phyloP scores from a whole-genome alignment of 2,888 invertebrate species.

The Vanessa cardui region DNA sequence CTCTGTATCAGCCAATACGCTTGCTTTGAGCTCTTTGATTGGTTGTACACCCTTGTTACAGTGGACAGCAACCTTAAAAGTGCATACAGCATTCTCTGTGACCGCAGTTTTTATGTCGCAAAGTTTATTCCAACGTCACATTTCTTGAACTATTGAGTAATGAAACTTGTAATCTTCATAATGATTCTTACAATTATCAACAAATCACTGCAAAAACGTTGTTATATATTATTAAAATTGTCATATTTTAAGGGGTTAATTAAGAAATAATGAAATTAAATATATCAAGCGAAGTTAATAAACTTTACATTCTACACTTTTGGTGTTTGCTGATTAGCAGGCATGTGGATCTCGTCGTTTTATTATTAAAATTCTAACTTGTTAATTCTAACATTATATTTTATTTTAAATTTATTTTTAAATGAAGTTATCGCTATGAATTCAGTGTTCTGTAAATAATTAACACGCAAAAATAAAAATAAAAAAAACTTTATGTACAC shows the following conservation, averaged over 20 bases:
- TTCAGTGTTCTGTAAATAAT: not conserved
- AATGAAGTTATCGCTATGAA: not conserved
- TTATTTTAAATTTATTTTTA: not conserved
- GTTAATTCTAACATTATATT: no score
- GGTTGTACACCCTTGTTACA: conserved; percentile 50
- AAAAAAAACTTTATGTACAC: conserved; percentile 27
- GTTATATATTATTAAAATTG: no score
- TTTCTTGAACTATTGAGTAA: conserved; percentile 37
- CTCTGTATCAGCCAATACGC: conserved; percentile 6
- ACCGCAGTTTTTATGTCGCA: conserved; percentile 64
- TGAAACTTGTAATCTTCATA: conserved; percentile 8
- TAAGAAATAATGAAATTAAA: no score
- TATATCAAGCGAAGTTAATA: no score
- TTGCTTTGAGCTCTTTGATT: conserved; percentile 27
- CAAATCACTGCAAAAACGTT: not conserved
- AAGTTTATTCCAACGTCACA: conserved; percentile 56
- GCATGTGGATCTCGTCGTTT: no score
- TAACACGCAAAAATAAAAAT: conserved; percentile 27
- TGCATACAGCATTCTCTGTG: conserved; percentile 74
- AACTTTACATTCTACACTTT: no score
- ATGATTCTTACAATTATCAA: not conserved
- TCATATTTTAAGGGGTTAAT: no score
- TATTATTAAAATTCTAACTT: no score
- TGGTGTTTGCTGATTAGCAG: no score
- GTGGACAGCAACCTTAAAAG: conserved; percentile 73